Evolutionary conservation across 2,113 vertebrate genomes (phyloP), one percentile per base, ranked within the genome.

Genomic region (Clinocottus analis): DNA sequence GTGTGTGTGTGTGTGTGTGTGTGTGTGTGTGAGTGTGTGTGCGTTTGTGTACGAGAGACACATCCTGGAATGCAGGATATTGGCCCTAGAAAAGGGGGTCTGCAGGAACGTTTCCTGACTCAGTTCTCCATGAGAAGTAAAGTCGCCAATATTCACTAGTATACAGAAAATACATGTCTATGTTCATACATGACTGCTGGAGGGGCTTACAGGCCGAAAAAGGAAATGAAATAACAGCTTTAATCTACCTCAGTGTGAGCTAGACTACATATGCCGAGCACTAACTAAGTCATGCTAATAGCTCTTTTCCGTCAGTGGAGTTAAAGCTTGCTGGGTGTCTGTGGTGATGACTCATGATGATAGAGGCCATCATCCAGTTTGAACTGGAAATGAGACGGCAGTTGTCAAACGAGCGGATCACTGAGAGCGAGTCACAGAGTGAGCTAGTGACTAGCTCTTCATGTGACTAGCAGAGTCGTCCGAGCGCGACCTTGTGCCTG

Each of bases 401-500:
- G 19, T 21, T 21, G 12, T 19, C 27, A 4, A 9, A 59, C 19
- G 33, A 64, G 17, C 14, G 39, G n/a, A 23, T 49, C 59, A 17
- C 58, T 74, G 35, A 17, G 5, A 61, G 62, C 45, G 1, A 8
- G 45, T 7, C 16, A 19, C 45, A 9, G 43, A 9, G 33, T 49
- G 47, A 63, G 37, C 35, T 37, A 29, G 11, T 19, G 49, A 58
- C 29, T 10, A 16, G 29, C 29, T 72, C 37, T 73, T 47, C 68
- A 72, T 56, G 43, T 63, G 81, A 74, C 56, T 37, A 4, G n/a
- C 49, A 58, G 69, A 79, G 55, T 76, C 72, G 80, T 67, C 66
- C 0, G 27, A 35, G 53, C 1, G 7, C 23, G 71, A 59, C 58
- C 43, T 43, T 19, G 56, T 31, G 53, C 56, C 19, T 27, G 2